phyloP scores from a whole-genome alignment of 2,797 vertebrate species.

The Macropus fuliginosus region DNA sequence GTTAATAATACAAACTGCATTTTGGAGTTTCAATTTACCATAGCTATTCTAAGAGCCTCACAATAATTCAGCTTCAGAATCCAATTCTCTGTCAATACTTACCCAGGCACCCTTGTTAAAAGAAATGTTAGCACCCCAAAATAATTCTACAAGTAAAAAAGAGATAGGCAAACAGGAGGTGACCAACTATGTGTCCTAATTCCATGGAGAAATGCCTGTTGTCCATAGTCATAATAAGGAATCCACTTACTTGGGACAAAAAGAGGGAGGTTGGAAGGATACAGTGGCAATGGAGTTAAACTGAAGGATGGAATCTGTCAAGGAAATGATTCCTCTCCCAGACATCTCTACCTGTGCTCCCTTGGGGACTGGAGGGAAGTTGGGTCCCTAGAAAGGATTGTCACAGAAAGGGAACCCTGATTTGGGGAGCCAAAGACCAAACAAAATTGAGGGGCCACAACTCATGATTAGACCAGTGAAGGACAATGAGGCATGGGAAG shows the following conservation, averaged over 20 bases:
- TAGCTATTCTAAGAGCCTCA: slow-evolving; percentile 65
- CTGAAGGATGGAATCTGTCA: background rate
- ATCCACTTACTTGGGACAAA: background rate
- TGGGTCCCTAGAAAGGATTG: background rate
- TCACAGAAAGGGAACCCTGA: background rate
- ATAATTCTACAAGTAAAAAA: background rate
- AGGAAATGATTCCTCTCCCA: background rate
- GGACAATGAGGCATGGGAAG: background rate
- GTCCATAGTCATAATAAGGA: background rate
- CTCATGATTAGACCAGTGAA: background rate
- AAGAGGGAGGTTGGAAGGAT: background rate
- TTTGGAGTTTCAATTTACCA: slow-evolving; percentile 77
- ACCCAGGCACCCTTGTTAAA: slow-evolving; percentile 37
- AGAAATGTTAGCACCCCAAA: slow-evolving; percentile 13
- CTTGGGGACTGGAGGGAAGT: background rate
- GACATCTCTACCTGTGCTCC: background rate
- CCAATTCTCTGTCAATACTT: slow-evolving; percentile 24
- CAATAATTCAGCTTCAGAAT: slow-evolving; percentile 59
- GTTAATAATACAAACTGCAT: slow-evolving; percentile 77
- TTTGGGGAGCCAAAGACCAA: background rate
- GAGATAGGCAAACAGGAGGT: background rate
- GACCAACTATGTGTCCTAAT: background rate
- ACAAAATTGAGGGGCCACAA: background rate
- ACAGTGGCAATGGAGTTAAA: background rate
- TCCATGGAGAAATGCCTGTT: background rate